Base-by-base conservation (phyloP, 2,888 invertebrate species). In the Agapostemon virescens region DNA sequence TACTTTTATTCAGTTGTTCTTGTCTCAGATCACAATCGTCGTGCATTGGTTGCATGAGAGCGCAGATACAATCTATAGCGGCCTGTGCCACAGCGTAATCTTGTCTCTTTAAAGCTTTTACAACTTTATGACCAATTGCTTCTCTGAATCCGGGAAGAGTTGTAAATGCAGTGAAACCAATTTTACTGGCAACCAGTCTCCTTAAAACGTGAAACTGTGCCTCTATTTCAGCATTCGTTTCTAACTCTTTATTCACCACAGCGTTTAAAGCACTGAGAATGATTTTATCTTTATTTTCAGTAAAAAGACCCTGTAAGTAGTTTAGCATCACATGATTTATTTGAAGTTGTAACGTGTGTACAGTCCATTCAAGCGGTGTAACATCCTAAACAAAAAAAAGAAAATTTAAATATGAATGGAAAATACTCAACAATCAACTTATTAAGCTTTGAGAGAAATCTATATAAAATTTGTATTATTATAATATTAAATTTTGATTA, bases 41-140 rank as follows among this genome's bases (percentile, higher is more conserved):
- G 90, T 97, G 97, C 97, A 99, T 99, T 1, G 99, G 99, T 94
- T 98, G 99, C 98, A 99, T 98, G 38, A 99, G 94, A 23, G 99
- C 98, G 93, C 98, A 98, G 81, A 99, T 96, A 94, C 99, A 98
- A 93, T 99, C 99, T 74, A 99, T 95, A 6, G 99, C 98, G 5
- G 99, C 98, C 93, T 99, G 98, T 20, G 98, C 97, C 40, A 99
- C 97, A 13, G 98, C 98, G 85, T 96, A 95, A 89, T 98, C 96
- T 86, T 98, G 97, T 86, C 97, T 95, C 74, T 98, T 96, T 79
- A 99, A 93, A 0, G 98, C 98, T 81, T 96, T 95, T 61, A 99
- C 98, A 7, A 99, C 98, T 92, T 98, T 97, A 73, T 95, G 94
- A 67, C 99, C 99, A 82, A 99, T 96, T 90, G 97, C 97, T 93